phyloP scores from a whole-genome alignment of 2,113 vertebrate species.

The Cyanistes caeruleus region DNA sequence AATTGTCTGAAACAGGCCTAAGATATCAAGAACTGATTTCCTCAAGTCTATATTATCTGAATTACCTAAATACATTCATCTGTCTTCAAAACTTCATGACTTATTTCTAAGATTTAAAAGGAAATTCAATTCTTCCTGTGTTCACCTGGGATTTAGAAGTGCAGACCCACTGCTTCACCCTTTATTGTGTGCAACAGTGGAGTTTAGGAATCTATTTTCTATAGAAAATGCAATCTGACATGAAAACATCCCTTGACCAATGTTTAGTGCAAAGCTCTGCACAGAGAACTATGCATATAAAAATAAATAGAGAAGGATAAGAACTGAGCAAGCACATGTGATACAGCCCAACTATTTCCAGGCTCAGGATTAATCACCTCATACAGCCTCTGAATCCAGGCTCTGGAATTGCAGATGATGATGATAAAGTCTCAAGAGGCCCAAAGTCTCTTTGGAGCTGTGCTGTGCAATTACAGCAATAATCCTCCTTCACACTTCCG shows the following conservation, averaged over 20 bases:
- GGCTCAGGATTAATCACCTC: neutral
- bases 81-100: neutral
- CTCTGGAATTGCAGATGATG: neutral
- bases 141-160: neutral
- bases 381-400: neutral
- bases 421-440: neutral
- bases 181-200: neutral
- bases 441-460: neutral
- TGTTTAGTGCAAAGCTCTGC: neutral
- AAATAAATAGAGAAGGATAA: neutral
- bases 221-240: neutral
- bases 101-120: neutral
- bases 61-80: neutral
- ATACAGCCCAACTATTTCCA: neutral
- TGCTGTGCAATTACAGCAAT: neutral
- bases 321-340: neutral
- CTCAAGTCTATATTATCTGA: neutral
- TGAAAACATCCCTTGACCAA: neutral
- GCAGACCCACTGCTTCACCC: neutral
- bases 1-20: neutral
- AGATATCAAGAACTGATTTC: neutral
- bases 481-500: neutral
- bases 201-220: neutral
- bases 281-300: neutral
- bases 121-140: neutral